Conservation (phyloP, 2,797 vertebrate genomes). For the Clarias platycephalus region DNA sequence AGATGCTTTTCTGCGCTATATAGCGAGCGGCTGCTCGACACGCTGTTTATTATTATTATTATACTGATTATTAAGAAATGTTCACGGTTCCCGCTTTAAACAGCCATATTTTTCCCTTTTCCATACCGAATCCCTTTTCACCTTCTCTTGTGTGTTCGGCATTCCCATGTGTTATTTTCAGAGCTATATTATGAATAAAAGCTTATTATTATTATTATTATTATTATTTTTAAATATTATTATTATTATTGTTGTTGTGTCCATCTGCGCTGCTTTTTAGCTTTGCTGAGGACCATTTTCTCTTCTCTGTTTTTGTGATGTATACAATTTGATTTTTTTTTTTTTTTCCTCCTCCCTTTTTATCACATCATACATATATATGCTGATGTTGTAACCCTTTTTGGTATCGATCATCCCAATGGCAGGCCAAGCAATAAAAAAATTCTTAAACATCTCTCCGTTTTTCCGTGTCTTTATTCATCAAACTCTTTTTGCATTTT, state of each 20-base stretch:
- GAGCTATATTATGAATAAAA: conserved; percentile 2
- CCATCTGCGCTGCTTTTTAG: conserved; percentile 68
- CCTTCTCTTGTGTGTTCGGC: neutral
- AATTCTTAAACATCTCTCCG: conserved; percentile 70
- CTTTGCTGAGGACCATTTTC: conserved; percentile 80
- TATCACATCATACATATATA: conserved; percentile 58
- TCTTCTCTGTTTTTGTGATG: conserved; percentile 72
- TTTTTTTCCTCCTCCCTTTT: conserved; percentile 74
- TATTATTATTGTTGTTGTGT: neutral
- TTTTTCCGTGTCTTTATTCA: neutral
- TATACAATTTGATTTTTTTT: conserved; percentile 68
- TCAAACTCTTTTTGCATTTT: neutral
- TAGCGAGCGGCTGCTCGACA: neutral
- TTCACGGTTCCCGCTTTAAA: neutral
- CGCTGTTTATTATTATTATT: neutral
- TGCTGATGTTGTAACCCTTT: conserved; percentile 76
- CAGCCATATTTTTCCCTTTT: neutral
- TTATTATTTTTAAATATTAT: too few relatives aligned
- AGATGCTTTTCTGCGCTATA: neutral
- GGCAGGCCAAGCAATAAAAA: conserved; percentile 88
- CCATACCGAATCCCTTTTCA: neutral
- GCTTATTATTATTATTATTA: neutral
- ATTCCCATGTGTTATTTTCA: neutral
- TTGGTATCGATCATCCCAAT: conserved; percentile 82
- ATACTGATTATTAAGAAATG: neutral